These are phyloP conservation scores for Etheostoma perlongum DNA, from an alignment of 2,797 vertebrate genomes.

Conservation along the genomic window DNA sequence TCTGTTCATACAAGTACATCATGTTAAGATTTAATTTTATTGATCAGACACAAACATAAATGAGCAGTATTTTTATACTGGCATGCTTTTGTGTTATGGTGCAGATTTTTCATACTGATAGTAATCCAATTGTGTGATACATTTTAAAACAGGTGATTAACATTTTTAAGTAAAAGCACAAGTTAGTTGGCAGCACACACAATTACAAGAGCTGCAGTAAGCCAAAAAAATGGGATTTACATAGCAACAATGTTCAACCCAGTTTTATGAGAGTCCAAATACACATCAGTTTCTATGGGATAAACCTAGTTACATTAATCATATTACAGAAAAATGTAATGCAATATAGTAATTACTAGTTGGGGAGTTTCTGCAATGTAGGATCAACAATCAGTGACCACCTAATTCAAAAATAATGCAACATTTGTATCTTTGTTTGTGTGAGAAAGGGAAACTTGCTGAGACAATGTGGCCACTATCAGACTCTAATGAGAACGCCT, in stretches of 20 bases:
- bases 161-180: neutral
- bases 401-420: slow-evolving; percentile 53
- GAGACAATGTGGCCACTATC: slow-evolving; percentile 73
- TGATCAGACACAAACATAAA: neutral
- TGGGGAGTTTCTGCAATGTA: slow-evolving; percentile 27
- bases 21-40: neutral
- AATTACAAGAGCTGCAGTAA: slow-evolving; percentile 11
- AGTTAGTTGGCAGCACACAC: slow-evolving; percentile 10
- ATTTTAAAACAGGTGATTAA: neutral
- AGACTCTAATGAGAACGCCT: slow-evolving; percentile 62
- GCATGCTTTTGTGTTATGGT: neutral
- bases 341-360: slow-evolving; percentile 52
- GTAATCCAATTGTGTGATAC: neutral
- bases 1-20: neutral
- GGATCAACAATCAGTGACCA: slow-evolving; percentile 46
- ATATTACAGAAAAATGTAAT: slow-evolving; percentile 61
- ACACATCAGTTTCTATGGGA: slow-evolving; percentile 21
- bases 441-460: slow-evolving; percentile 17
- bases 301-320: slow-evolving; percentile 51
- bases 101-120: neutral
- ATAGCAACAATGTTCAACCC: slow-evolving; percentile 1
- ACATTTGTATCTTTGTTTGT: slow-evolving; percentile 69
- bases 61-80: neutral
- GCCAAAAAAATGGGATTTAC: slow-evolving; percentile 18
- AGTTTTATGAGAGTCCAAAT: slow-evolving; percentile 25